Conservation (phyloP, 92 coral and sea anemone genomes). For the Pocillopora grandis region DNA sequence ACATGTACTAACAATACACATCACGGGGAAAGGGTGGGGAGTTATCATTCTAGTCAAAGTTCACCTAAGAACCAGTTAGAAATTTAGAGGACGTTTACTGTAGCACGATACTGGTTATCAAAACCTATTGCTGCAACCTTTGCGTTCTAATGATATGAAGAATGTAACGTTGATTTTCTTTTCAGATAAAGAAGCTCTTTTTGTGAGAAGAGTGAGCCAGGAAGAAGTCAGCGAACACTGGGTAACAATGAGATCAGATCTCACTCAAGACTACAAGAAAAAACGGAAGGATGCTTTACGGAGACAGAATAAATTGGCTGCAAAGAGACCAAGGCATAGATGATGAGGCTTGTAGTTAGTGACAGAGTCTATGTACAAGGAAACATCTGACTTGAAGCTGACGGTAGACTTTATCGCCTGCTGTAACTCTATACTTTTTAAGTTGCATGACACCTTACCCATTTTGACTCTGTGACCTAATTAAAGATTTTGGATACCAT, state of each 20-base stretch:
- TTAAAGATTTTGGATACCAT: no score
- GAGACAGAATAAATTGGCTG: conserved; percentile 80
- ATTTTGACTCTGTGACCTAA: no score
- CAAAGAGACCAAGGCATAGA: conserved; percentile 57
- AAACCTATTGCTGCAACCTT: no score
- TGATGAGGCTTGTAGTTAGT: not conserved
- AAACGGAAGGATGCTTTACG: conserved; percentile 85
- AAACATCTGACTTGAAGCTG: not conserved
- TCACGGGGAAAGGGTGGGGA: not conserved
- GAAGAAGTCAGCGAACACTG: conserved; percentile 78
- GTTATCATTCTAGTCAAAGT: no score
- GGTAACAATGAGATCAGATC: conserved; percentile 78
- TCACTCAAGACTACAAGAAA: conserved; percentile 86
- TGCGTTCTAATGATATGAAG: no score
- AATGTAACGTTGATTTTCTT: not conserved
- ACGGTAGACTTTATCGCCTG: not conserved
- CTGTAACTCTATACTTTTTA: no score
- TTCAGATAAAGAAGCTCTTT: conserved; percentile 38
- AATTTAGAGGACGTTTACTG: not conserved
- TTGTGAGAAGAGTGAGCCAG: conserved; percentile 58
- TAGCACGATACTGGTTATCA: not conserved
- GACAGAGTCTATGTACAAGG: not conserved
- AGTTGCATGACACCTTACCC: no score
- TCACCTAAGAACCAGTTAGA: not conserved
- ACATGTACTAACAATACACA: not conserved